Base-by-base conservation (phyloP, 2,113 vertebrate genomes). In the Malurus elegans region DNA sequence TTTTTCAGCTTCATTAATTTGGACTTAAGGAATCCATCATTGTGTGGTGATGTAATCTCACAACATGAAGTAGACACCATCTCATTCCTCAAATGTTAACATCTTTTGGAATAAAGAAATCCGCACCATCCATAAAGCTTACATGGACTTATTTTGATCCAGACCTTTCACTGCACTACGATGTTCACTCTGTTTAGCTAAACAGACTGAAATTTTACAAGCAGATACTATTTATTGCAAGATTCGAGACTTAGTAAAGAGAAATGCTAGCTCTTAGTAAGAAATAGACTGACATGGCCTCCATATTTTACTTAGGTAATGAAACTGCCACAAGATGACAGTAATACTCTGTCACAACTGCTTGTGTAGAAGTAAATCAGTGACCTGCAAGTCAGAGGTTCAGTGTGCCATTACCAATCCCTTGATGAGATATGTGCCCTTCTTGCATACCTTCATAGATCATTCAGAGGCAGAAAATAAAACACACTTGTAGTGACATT, bases 281-380 rank as follows among this genome's bases (percentile, higher is more conserved):
- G 54, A 92, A 95, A 53, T 51, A 67, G 78, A 45, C 44, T 93
- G 76, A 81, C 47, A 70, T 92, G 72, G 64, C 32, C n/a, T 95
- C 64, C 44, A 5, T 80, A 80, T 88, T 93, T 95, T 94, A 90
- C 76, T 56, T 60, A 28, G 56, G 61, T 86, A 95, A 90, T 92
- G 85, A 88, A 93, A 80, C 88, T 94, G 88, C 88, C 93, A 94
- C 66, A 83, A 94, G 74, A 92, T 79, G 91, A 93, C 89, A 91
- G 76, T 71, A 96, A 92, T 86, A 89, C 78, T 95, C 88, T 92
- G 73, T 94, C 83, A 95, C 66, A 88, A 44, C 34, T 72, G 45
- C 76, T 66, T 92, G 58, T 51, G 38, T 57, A 71, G 94, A 90
- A 90, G 91, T 88, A 65, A 91, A 86, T 51, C 53, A 40, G 50